Conservation (phyloP, 2,888 invertebrate genomes). For the Drosophila incognita region DNA sequence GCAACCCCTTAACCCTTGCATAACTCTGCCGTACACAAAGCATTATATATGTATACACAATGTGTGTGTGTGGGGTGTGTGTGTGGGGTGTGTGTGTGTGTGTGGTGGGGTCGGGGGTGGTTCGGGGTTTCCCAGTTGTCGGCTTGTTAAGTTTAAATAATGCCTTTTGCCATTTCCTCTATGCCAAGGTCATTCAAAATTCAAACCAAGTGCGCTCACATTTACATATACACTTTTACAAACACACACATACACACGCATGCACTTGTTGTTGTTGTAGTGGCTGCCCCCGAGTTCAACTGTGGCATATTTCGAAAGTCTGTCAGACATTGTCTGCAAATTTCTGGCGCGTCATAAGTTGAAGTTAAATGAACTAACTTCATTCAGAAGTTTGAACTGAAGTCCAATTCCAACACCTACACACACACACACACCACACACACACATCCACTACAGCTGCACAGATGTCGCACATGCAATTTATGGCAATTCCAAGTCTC, state of each 20-base stretch:
- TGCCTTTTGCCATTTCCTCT: constrained; percentile 80
- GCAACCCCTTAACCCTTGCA: constrained; percentile 35
- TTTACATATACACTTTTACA: constrained; percentile 40
- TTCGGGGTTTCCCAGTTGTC: constrained; percentile 57
- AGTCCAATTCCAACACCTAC: constrained; percentile 59
- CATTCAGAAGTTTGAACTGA: constrained; percentile 58
- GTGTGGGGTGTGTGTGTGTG: constrained; percentile 18
- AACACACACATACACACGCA: constrained; percentile 26
- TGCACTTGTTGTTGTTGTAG: constrained; percentile 28
- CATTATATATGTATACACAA: constrained; percentile 12
- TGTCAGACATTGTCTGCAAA: constrained; percentile 74
- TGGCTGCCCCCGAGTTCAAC: constrained; percentile 56
- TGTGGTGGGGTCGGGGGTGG: constrained; percentile 24
- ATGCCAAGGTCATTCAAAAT: constrained; percentile 85
- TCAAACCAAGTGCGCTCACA: constrained; percentile 80
- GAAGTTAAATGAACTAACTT: constrained; percentile 79
- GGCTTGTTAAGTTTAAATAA: constrained; percentile 80
- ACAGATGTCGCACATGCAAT: constrained; percentile 78
- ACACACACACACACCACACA: constrained; percentile 16
- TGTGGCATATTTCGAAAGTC: constrained; percentile 67
- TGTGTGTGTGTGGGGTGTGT: constrained; percentile 21
- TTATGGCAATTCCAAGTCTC: constrained; percentile 79
- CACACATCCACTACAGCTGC: constrained; percentile 37
- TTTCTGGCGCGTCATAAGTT: constrained; percentile 77
- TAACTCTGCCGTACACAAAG: constrained; percentile 10